Evolutionary conservation across 2,113 vertebrate genomes (phyloP), one percentile per base, ranked within the genome.

Genomic region (Pipa parva): DNA sequence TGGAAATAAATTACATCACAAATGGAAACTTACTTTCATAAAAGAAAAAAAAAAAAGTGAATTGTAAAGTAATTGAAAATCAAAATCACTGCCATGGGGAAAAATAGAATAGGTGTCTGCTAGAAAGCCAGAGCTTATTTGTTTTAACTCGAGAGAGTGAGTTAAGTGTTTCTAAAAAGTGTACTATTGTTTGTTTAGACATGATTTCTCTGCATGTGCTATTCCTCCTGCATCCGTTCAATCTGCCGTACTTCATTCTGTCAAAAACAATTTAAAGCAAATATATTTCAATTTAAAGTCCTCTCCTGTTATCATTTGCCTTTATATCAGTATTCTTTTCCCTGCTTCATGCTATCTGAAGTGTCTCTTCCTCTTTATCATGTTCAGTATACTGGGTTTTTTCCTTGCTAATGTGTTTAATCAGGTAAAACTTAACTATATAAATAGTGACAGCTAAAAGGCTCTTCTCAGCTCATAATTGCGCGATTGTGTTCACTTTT

Each of bases 1-100:
- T 27, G 13, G 17, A 70, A 70, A 45, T 45, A 45, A 52, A 60
- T 61, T 28, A 45, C 66, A 61, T 22, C 26, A 54, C 58, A 61
- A 37, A 61, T 48, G 51, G 33, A 59, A 54, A 45, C 48, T 25
- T 25, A 25, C 17, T 31, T 31, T 5, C 31, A 11, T n/a, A 56
- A 56, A 17, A 51, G n/a, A 65, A 21, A 22, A 50, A 50, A 29
- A 50, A 68, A 70, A 51, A 60, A 51, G 48, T 28, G 39, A 6
- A 42, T 36, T 68, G 8, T 24, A 70, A 52, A 54, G 66, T 70
- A 70, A 70, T 70, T 70, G 66, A 70, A 70, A 68, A 70, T 42
- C 60, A 61, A 61, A 70, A 61, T 70, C 57, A 60, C 49, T 31
- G 60, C 22, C 46, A 45, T 70, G 33, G 21, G 18, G 37, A 52